Evolutionary conservation across 2,113 vertebrate species (phyloP).

Genomic region (Rhombomys opimus): DNA sequence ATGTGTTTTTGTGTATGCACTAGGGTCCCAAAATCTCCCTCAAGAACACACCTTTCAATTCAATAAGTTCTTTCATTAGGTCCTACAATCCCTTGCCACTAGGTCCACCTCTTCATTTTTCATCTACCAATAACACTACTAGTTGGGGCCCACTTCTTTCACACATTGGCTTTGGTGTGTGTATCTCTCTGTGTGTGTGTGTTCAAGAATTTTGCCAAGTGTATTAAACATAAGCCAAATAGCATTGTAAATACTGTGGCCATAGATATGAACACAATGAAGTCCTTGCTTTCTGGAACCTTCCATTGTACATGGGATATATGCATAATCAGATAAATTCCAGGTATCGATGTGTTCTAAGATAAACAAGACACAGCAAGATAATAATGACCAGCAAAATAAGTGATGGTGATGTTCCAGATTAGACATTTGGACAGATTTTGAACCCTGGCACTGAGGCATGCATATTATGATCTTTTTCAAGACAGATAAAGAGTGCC

Average conservation of each 20-base stretch:
- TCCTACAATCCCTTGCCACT: background rate
- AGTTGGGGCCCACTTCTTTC: background rate
- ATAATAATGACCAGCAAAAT: background rate
- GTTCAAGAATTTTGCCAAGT: background rate
- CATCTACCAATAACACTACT: background rate
- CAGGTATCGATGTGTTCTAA: background rate
- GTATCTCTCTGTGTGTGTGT: background rate
- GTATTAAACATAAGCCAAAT: background rate
- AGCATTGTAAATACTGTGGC: background rate
- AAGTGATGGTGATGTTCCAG: background rate
- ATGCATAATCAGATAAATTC: background rate
- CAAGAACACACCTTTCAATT: background rate
- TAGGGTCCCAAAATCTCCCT: background rate
- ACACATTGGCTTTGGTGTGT: background rate
- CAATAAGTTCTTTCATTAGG: background rate
- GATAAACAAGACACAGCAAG: background rate
- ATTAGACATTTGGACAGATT: background rate
- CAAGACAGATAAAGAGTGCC: background rate
- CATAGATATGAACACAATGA: background rate
- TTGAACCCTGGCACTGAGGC: background rate
- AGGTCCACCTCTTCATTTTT: background rate
- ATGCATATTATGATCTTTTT: background rate
- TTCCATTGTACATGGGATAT: background rate
- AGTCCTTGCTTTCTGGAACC: background rate
- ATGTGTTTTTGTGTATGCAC: background rate